Percentiles rank a stretch among this genome's conserved stretches.
These are phyloP conservation scores for Julus scanicus DNA, from an alignment of 2,888 invertebrate species.

Conservation along the genomic window DNA sequence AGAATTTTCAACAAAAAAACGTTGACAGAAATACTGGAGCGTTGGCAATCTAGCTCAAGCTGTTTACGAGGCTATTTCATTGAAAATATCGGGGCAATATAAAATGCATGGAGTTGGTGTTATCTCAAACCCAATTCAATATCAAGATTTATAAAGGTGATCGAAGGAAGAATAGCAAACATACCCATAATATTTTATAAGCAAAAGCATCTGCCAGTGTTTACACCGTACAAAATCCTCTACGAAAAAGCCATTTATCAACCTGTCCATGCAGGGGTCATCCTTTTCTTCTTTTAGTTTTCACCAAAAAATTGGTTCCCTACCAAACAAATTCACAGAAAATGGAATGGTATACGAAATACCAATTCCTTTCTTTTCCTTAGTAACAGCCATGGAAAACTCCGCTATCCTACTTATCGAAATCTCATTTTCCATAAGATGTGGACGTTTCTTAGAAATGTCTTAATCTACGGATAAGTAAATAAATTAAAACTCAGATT, in stretches of 20 bases:
- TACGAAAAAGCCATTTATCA: background rate
- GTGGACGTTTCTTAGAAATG: background rate
- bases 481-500: slow-evolving; percentile 7
- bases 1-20: background rate
- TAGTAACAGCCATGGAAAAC: background rate
- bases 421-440: background rate
- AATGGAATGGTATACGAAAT: too few species aligned
- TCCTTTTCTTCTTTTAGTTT: background rate
- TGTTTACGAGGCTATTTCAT: background rate
- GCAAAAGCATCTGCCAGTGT: background rate
- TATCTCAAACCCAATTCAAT: background rate
- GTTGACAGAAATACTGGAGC: background rate
- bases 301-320: background rate
- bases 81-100: background rate
- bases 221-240: background rate
- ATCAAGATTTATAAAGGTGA: slow-evolving; percentile 15
- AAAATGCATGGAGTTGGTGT: background rate
- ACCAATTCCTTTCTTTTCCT: background rate
- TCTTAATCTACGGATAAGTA: slow-evolving; percentile 24
- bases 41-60: background rate
- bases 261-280: background rate
- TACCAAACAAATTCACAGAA: too few species aligned
- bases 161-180: background rate
- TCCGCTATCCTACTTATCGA: background rate
- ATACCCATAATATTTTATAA: background rate